Evolutionary conservation across 2,888 invertebrate genomes (phyloP), one percentile per base, ranked within the genome.

Genomic region (Diabrotica balteata): DNA sequence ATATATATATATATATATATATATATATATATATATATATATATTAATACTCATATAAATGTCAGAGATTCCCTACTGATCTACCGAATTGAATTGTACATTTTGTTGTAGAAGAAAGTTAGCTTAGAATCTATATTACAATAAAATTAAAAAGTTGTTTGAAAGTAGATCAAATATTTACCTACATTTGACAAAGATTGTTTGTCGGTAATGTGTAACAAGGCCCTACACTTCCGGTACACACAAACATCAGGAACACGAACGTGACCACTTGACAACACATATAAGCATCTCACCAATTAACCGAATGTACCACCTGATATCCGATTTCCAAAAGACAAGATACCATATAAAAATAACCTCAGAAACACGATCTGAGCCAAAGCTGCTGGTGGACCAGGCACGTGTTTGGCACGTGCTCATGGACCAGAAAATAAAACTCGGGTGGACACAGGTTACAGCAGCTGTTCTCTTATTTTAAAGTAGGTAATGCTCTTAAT

Each of bases 401-500:
- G 67, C 78, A 80, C 79, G 80, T 80, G 80, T 74, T 71, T 59
- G 70, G 72, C 79, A 80, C 79, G 79, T 80, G 79, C 75, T 72
- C 68, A 69, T 71, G 73, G 75, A 72, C 75, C 76, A 75, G 64
- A 69, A 53, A 68, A 55, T 55, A 55, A 55, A 55, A 45, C 63
- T 73, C 73, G 77, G 78, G 78, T 79, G 78, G 79, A 79, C 79
- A 79, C 80, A 80, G 79, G 80, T 80, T 81, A 76, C 70, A 75
- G 77, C 82, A 81, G 81, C 82, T 81, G 81, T 76, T 71, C 74
- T 75, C 72, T 79, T 76, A 76, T 75, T 68, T 75, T 78, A 76
- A 78, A 77, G 77, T 79, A 80, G 80, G 80, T 80, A 80, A 81
- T 79, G 80, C 77, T 78, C 80, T 81, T 80, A 80, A 80, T 80